Conservation (phyloP, 2,113 vertebrate genomes). For the Proterorhinus semilunaris region DNA sequence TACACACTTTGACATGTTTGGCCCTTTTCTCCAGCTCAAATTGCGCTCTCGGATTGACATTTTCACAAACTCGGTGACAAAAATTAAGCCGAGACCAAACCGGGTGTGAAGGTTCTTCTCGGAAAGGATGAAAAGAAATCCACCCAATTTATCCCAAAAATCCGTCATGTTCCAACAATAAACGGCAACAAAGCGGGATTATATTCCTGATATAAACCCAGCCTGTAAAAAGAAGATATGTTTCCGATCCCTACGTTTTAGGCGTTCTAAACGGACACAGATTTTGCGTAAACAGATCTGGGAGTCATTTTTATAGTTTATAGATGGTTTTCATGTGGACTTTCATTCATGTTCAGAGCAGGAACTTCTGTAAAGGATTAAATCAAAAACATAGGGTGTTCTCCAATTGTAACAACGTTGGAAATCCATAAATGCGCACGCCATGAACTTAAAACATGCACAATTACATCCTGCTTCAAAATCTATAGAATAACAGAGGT, state of each 20-base stretch:
- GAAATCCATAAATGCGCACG: no score
- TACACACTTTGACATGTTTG: conserved; percentile 7
- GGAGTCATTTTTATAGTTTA: not conserved
- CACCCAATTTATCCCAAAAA: not conserved
- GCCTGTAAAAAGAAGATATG: not conserved
- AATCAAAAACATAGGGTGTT: no score
- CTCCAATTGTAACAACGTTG: no score
- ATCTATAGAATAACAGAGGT: no score
- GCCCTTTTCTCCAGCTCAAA: not conserved
- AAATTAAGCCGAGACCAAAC: not conserved
- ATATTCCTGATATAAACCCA: not conserved
- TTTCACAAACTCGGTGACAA: not conserved
- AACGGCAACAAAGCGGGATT: not conserved
- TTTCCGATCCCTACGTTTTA: not conserved
- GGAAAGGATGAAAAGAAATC: conserved; percentile 5
- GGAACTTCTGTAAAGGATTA: no score
- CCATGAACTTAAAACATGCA: no score
- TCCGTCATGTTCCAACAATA: conserved; percentile 3
- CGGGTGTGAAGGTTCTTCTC: not conserved
- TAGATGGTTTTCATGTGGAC: not conserved
- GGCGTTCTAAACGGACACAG: not conserved
- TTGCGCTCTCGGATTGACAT: not conserved
- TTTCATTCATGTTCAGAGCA: not conserved
- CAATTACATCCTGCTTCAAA: no score
- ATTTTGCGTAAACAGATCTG: not conserved